Evolutionary conservation across 2,113 vertebrate genomes (phyloP).

Genomic region (Circaetus cinerascens): DNA sequence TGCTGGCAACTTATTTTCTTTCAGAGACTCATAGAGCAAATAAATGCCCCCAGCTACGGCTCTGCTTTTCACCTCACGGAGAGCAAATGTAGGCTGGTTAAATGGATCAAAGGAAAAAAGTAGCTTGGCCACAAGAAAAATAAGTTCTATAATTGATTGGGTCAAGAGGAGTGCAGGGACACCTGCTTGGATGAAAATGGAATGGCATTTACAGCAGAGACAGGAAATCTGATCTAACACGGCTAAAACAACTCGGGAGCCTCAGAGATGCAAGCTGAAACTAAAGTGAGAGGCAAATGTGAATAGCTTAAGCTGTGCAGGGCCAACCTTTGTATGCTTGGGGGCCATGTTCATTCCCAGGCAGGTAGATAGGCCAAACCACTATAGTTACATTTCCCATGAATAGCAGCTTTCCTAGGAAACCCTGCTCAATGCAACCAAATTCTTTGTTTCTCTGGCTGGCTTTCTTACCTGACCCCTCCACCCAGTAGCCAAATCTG

Average conservation of each 20-base stretch:
- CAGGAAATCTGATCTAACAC: background rate
- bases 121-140: background rate
- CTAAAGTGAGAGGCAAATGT: background rate
- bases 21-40: background rate
- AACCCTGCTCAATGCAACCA: background rate
- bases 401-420: background rate
- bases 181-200: background rate
- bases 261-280: background rate
- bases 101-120: background rate
- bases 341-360: background rate
- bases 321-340: background rate
- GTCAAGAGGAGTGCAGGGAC: background rate
- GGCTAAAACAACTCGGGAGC: background rate
- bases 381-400: background rate
- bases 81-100: background rate
- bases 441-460: background rate
- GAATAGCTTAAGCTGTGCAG: background rate
- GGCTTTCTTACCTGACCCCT: background rate
- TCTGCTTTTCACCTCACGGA: background rate
- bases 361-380: background rate
- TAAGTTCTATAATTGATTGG: background rate
- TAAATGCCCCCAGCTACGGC: background rate
- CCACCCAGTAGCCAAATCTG: background rate
- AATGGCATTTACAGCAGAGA: background rate
- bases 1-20: background rate